Evolutionary conservation across 2,888 invertebrate genomes (phyloP), one percentile per base, ranked within the genome.

Genomic region (Drosophila kokeensis): DNA sequence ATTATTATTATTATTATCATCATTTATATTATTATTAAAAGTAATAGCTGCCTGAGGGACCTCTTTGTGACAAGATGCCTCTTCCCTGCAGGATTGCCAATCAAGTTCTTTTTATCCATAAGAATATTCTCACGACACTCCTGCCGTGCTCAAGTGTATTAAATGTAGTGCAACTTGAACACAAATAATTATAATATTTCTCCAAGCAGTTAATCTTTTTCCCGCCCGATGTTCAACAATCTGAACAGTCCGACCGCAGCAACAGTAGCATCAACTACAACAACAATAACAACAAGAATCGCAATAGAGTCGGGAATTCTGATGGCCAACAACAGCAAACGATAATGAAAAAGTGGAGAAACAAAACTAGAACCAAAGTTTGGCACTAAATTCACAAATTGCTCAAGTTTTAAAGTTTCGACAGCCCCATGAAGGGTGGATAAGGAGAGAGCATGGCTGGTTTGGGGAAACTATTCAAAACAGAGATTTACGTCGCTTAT

Each of bases 371-470:
- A 72, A 68, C 76, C 62, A 89, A 86, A 89, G 82, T 86, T 86
- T 87, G 84, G 69, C 87, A 89, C 87, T 89, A 86, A 87, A 86
- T 86, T 89, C 76, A 87, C 86, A 86, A 86, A 86, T 89, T 86
- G 89, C 84, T 89, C 77, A 89, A 86, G 86, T 86, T 86, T 86
- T 86, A 78, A 83, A 86, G 88, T 84, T 84, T 84, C 78, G 85
- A 82, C 82, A 84, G 82, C 61, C 53, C 59, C 69, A 64, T 54
- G 49, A 48, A 45, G 52, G 59, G 53, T 40, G 27, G 68, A 71
- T 38, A 13, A 55, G 10, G 13, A 58, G 29, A 7, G 63, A 48
- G 50, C 45, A 61, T 57, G 67, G 40, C 40, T 52, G 76, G 62
- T 29, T 72, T 65, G 29, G 74, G 68, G 62, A 80, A 84, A 84